These are phyloP conservation scores for Tachina grossa DNA, from an alignment of 2,888 invertebrate species.

Conservation along the genomic window DNA sequence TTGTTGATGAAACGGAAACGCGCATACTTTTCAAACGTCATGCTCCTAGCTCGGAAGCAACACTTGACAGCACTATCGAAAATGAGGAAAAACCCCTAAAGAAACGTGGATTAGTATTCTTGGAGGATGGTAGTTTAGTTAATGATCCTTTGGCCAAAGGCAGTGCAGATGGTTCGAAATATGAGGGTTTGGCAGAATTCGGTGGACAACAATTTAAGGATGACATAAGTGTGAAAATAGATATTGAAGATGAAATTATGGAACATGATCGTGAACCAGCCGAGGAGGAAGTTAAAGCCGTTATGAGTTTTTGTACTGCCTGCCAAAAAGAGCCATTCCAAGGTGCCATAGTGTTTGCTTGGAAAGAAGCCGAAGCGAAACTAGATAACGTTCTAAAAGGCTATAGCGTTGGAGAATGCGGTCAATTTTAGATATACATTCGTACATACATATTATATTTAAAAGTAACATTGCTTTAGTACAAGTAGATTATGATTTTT, in stretches of 20 bases:
- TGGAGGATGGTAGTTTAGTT: slow-evolving; percentile 87
- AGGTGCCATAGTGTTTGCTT: slow-evolving; percentile 90
- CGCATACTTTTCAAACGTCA: slow-evolving; percentile 79
- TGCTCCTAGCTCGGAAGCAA: slow-evolving; percentile 44
- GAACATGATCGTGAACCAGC: slow-evolving; percentile 91
- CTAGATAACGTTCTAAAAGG: slow-evolving; percentile 80
- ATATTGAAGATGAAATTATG: slow-evolving; percentile 83
- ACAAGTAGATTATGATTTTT: slow-evolving; percentile 45
- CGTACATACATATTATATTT: not conserved
- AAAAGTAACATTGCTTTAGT: slow-evolving; percentile 22
- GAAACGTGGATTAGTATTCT: slow-evolving; percentile 87
- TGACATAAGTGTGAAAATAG: slow-evolving; percentile 83
- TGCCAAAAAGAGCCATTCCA: slow-evolving; percentile 91
- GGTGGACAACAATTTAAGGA: slow-evolving; percentile 87
- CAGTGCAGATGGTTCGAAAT: slow-evolving; percentile 70
- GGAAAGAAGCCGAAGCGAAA: slow-evolving; percentile 85
- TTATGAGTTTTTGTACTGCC: slow-evolving; percentile 90
- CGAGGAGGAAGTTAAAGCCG: slow-evolving; percentile 91
- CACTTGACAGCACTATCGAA: slow-evolving; percentile 28
- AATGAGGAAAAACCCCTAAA: slow-evolving; percentile 79
- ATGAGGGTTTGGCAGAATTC: slow-evolving; percentile 87
- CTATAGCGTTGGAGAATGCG: slow-evolving; percentile 81
- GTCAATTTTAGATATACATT: slow-evolving; percentile 77
- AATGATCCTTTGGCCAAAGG: slow-evolving; percentile 84
- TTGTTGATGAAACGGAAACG: slow-evolving; percentile 84